Conservation (phyloP, 2,888 invertebrate species). For the Tuta absoluta region DNA sequence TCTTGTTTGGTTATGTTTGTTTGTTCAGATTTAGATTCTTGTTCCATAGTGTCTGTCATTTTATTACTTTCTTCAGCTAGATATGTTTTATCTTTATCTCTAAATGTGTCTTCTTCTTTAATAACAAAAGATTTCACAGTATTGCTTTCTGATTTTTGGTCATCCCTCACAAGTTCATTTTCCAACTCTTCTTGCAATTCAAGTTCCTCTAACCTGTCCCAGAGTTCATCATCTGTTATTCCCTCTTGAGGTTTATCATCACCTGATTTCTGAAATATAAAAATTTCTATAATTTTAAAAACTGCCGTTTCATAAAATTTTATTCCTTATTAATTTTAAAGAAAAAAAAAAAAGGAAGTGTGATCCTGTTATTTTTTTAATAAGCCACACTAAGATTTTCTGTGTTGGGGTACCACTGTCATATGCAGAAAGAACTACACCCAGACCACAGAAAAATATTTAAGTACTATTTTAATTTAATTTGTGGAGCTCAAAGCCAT, state of each 20-base stretch:
- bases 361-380: too few species aligned
- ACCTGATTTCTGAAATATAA: background rate
- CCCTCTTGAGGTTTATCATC: conserved; percentile 30
- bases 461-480: too few species aligned
- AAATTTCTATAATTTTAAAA: background rate
- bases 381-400: too few species aligned
- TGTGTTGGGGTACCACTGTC: too few species aligned
- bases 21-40: background rate
- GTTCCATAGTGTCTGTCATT: background rate
- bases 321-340: too few species aligned
- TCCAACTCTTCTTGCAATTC: conserved; percentile 83
- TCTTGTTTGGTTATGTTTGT: conserved; percentile 24
- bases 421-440: too few species aligned
- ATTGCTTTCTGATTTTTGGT: conserved; percentile 35
- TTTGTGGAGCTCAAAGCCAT: too few species aligned
- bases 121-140: conserved; percentile 39
- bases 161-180: conserved; percentile 56
- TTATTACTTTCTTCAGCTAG: background rate
- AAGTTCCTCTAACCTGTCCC: conserved; percentile 81
- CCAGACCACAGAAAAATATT: too few species aligned
- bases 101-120: conserved; percentile 35
- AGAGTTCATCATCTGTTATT: conserved; percentile 63
- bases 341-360: too few species aligned
- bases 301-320: too few species aligned
- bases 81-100: conserved; percentile 7